Conservation (phyloP, 2,888 invertebrate genomes). For the Oconnorella tubifera region DNA sequence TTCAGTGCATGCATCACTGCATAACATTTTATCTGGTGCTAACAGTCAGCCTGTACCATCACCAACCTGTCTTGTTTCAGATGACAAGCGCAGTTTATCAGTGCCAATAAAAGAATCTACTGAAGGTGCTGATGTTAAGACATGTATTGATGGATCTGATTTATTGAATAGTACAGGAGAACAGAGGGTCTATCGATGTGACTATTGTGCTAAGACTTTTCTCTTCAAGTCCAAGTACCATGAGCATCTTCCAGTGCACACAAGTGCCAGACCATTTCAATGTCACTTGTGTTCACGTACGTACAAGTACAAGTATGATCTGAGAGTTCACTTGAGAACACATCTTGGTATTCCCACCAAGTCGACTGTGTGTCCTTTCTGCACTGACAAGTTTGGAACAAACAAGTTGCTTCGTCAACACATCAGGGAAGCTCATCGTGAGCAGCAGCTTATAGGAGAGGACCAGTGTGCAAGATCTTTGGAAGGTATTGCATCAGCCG, state of each 20-base stretch:
- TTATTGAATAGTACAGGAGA: constrained; percentile 5
- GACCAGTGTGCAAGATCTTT: constrained; percentile 29
- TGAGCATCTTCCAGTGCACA: constrained; percentile 41
- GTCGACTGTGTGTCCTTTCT: constrained; percentile 41
- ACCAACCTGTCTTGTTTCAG: background rate
- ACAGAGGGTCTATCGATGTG: constrained; percentile 36
- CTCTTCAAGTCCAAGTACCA: constrained; percentile 40
- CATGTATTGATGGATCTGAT: no score
- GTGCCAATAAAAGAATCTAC: background rate
- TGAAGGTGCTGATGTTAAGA: no score
- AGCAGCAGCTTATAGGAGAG: constrained; percentile 32
- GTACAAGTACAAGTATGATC: constrained; percentile 42
- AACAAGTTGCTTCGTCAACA: constrained; percentile 37
- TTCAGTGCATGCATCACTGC: background rate
- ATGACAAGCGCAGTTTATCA: background rate
- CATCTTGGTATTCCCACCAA: constrained; percentile 41
- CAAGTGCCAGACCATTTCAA: constrained; percentile 38
- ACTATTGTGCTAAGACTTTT: constrained; percentile 38
- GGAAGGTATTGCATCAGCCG: background rate
- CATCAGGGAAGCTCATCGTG: constrained; percentile 35
- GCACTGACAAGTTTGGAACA: constrained; percentile 35
- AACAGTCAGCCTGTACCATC: no score
- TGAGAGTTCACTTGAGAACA: constrained; percentile 38
- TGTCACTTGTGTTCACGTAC: constrained; percentile 39
- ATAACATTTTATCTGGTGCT: background rate